A percentile compares a stretch with the other conserved stretches of the same genome.
Evolutionary conservation across 2,113 vertebrate species (phyloP).

Genomic region (Rhinolophus sinicus): DNA sequence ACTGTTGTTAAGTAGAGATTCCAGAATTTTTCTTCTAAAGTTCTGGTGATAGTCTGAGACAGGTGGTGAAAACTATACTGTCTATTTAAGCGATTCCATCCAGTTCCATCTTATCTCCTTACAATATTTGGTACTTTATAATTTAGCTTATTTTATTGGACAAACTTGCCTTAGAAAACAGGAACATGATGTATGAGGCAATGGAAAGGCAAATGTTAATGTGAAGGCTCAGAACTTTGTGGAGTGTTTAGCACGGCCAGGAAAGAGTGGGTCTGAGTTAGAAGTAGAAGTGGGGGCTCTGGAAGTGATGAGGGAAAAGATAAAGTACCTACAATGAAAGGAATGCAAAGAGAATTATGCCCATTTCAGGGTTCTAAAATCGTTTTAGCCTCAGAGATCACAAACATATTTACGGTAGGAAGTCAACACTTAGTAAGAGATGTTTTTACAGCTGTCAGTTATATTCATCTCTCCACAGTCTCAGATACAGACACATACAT

Average conservation of each 20-base stretch:
- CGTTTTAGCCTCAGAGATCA: constrained; percentile 3
- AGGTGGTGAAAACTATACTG: constrained; percentile 25
- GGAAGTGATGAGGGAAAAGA: background rate
- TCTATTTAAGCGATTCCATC: constrained; percentile 1
- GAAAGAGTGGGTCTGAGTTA: background rate
- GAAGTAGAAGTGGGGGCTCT: background rate
- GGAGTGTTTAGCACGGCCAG: background rate
- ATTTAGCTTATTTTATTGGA: constrained; percentile 6
- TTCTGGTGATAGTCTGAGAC: background rate
- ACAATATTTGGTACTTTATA: background rate
- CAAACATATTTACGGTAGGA: background rate
- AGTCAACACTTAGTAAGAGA: background rate
- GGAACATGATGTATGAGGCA: background rate
- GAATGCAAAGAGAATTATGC: background rate
- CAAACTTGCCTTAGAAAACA: background rate
- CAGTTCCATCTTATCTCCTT: background rate
- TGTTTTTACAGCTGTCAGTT: background rate
- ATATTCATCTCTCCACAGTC: background rate
- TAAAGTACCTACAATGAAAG: background rate
- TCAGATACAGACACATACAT: background rate
- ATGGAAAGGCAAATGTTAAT: background rate
- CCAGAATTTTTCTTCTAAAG: background rate
- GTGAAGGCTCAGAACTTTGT: background rate
- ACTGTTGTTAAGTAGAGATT: background rate
- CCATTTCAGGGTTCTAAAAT: background rate